These are phyloP conservation scores for Ciconia stormi DNA, from an alignment of 2,113 vertebrate species.

Conservation along the genomic window DNA sequence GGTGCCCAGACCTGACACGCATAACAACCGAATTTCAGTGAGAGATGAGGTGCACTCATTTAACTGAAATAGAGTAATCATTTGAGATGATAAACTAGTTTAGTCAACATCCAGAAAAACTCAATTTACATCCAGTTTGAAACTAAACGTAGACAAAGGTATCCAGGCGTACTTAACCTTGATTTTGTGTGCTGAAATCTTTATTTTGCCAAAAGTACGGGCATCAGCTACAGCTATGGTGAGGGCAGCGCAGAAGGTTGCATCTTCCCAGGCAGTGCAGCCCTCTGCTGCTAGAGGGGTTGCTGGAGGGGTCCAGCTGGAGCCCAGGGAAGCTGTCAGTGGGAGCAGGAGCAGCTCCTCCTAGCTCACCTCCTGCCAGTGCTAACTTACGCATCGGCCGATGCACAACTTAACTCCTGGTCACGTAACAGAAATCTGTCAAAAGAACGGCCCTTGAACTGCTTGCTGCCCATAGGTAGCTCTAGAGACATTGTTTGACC, in stretches of 20 bases:
- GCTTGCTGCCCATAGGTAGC: not conserved
- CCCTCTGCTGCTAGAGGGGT: not conserved
- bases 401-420: not conserved
- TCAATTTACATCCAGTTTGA: not conserved
- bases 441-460: not conserved
- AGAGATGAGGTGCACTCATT: not conserved
- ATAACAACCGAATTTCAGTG: not conserved
- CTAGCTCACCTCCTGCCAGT: not conserved
- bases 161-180: not conserved
- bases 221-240: not conserved
- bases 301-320: not conserved
- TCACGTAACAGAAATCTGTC: not conserved
- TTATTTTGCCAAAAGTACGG: not conserved
- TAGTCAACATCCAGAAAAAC: not conserved
- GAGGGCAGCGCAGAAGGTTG: not conserved
- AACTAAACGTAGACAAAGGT: not conserved
- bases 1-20: rapidly evolving
- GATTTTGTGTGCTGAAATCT: not conserved
- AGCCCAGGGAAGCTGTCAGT: not conserved
- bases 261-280: rapidly evolving
- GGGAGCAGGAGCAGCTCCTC: not conserved
- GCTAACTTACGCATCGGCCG: rapidly evolving
- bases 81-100: not conserved
- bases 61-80: not conserved
- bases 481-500: not conserved